Evolutionary conservation across 2,797 vertebrate species (phyloP).

Genomic region (Chloroceryle amazona): DNA sequence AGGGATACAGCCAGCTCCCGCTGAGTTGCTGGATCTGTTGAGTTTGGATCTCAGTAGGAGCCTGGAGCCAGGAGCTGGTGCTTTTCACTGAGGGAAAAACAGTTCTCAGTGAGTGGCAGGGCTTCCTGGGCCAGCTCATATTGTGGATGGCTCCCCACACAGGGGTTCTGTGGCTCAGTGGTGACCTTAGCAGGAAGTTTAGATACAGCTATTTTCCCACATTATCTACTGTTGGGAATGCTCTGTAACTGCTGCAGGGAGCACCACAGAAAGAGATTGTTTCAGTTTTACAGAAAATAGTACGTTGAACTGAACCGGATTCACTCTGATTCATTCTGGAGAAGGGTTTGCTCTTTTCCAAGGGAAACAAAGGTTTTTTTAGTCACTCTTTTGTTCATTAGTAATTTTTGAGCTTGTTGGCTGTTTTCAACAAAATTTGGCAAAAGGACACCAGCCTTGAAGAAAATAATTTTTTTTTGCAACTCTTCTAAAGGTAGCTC

Average conservation of each 20-base stretch:
- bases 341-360: background rate
- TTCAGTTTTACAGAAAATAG: background rate
- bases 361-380: background rate
- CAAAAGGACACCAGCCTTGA: background rate
- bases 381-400: background rate
- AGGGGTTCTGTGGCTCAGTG: background rate
- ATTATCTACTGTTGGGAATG: background rate
- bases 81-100: background rate
- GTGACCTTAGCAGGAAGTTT: background rate
- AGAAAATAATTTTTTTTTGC: background rate
- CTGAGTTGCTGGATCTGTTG: background rate
- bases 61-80: conserved; percentile 17
- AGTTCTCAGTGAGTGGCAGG: background rate
- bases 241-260: background rate
- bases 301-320: background rate
- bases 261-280: background rate
- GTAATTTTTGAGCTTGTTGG: background rate
- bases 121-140: accelerated
- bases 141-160: background rate
- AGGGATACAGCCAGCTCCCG: background rate
- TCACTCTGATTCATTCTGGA: background rate
- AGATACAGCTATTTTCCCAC: background rate
- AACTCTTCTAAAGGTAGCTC: background rate
- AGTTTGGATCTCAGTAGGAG: background rate
- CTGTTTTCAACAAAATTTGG: background rate